These are phyloP conservation scores for Furcifer pardalis DNA, from an alignment of 2,797 vertebrate genomes.

Conservation along the genomic window DNA sequence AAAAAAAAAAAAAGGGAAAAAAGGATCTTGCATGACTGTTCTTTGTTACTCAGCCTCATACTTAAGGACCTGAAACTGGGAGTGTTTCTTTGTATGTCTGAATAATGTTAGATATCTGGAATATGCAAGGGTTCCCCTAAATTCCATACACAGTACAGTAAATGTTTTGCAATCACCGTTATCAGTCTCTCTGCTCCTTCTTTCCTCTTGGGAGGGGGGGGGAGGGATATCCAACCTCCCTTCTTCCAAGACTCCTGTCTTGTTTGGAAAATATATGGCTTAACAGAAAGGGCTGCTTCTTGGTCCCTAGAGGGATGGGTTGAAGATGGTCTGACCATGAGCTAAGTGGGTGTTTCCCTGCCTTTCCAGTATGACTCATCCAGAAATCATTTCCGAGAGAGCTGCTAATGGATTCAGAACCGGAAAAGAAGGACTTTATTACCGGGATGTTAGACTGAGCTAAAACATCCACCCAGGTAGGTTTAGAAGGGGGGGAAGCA, in stretches of 20 bases:
- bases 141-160: no score
- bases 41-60: background rate
- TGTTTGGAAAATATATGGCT: slow-evolving; percentile 23
- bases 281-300: background rate
- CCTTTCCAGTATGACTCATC: slow-evolving; percentile 28
- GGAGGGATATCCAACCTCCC: no score
- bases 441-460: background rate
- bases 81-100: background rate
- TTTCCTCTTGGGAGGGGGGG: background rate
- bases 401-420: slow-evolving; percentile 6
- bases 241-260: background rate
- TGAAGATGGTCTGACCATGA: slow-evolving; percentile 19
- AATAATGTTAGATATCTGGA: background rate
- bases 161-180: background rate
- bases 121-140: background rate
- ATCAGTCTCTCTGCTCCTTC: background rate
- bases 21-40: background rate
- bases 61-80: background rate
- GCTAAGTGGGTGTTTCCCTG: slow-evolving; percentile 29
- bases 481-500: background rate
- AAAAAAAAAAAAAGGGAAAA: no score
- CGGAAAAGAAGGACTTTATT: background rate
- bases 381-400: slow-evolving; percentile 22
- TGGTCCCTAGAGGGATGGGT: background rate
- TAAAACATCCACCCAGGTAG: background rate